Evolutionary conservation across 2,888 invertebrate species (phyloP).

Genomic region (Congeria kusceri): DNA sequence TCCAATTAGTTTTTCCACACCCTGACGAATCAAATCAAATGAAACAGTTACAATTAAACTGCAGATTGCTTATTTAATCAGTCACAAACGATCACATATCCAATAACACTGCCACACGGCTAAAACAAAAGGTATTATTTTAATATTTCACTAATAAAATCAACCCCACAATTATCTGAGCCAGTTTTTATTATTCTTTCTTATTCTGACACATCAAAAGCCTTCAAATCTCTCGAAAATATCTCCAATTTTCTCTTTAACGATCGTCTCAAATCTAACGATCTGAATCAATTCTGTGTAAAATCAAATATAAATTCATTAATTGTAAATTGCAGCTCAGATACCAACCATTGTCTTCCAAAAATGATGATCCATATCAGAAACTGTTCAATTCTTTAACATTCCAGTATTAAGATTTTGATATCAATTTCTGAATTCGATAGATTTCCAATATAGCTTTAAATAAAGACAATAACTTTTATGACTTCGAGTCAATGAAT

Average conservation of each 20-base stretch:
- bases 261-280: constrained; percentile 19
- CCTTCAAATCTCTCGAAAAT: constrained; percentile 9
- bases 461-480: background rate
- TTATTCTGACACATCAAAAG: constrained; percentile 30
- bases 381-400: constrained; percentile 19
- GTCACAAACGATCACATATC: too few species aligned
- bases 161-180: background rate
- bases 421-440: constrained; percentile 40
- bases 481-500: background rate
- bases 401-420: constrained; percentile 23
- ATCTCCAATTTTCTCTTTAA: constrained; percentile 35
- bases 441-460: constrained; percentile 26
- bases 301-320: constrained; percentile 32
- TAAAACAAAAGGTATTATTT: constrained; percentile 5
- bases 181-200: constrained; percentile 15
- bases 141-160: constrained; percentile 22
- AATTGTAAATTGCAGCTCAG: constrained; percentile 20
- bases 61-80: too few species aligned
- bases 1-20: too few species aligned
- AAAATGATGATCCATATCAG: constrained; percentile 23
- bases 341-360: constrained; percentile 20
- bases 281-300: constrained; percentile 34
- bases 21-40: too few species aligned
- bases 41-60: too few species aligned
- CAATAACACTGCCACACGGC: too few species aligned